A percentile compares a stretch with the other conserved stretches of the same genome.
Evolutionary conservation across 2,797 vertebrate genomes (phyloP).

Genomic region (Bradypodion ventrale): DNA sequence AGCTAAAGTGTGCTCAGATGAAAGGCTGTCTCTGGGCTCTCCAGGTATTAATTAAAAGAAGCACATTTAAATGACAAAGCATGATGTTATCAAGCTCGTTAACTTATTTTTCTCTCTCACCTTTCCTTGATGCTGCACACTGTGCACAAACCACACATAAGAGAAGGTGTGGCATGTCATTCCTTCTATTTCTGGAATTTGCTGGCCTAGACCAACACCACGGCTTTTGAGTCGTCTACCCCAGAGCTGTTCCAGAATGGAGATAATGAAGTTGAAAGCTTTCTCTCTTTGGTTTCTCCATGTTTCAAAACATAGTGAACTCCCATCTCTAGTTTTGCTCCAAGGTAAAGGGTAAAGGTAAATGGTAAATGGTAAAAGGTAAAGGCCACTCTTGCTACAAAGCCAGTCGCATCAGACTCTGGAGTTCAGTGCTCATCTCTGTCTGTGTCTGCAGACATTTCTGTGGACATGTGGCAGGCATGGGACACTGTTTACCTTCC

Average conservation of each 20-base stretch:
- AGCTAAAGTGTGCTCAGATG: neutral
- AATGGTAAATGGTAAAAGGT: no score
- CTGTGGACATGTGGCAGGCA: no score
- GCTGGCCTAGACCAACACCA: neutral
- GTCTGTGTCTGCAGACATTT: no score
- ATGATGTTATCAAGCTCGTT: neutral
- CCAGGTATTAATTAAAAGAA: slow-evolving; percentile 27
- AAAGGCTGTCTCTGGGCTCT: neutral
- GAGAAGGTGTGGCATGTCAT: neutral
- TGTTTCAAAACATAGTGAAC: no score
- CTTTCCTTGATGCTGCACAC: no score
- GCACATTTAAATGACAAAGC: neutral
- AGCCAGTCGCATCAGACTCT: no score
- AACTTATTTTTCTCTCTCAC: neutral
- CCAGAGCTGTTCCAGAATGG: neutral
- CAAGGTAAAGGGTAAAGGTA: no score
- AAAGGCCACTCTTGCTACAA: no score
- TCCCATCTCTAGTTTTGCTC: neutral
- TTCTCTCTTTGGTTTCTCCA: neutral
- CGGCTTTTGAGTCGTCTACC: neutral
- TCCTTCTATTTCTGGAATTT: neutral
- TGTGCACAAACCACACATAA: rapidly evolving
- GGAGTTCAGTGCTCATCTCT: no score
- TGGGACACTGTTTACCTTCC: no score
- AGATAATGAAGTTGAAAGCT: neutral